Evolutionary conservation across 2,113 vertebrate species (phyloP).

Genomic region (Neogale vison): DNA sequence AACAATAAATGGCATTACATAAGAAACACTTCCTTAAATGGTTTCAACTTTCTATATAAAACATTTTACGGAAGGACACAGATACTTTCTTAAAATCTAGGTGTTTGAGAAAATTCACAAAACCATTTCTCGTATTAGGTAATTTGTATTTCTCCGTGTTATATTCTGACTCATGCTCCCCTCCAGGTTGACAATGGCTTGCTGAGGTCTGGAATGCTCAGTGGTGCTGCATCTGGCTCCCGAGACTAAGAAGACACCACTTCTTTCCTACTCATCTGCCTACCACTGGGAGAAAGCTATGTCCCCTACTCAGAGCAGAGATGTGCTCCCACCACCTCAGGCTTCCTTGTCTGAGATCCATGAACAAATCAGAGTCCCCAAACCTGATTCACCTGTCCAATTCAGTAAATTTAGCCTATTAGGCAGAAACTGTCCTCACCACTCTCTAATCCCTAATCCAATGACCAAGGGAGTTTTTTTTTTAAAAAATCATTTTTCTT

Average conservation of each 20-base stretch:
- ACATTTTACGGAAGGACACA: not conserved
- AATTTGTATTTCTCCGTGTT: not conserved
- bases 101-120: not conserved
- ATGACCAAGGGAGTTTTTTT: not conserved
- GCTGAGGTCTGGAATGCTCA: not conserved
- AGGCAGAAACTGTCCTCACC: slow-evolving; percentile 41
- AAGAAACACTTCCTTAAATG: not conserved
- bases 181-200: not conserved
- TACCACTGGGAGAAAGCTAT: not conserved
- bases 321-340: accelerated
- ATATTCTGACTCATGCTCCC: not conserved
- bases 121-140: not conserved
- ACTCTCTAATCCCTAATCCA: not conserved
- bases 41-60: not conserved
- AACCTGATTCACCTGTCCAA: not conserved
- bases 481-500: not conserved
- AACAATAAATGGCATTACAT: not conserved
- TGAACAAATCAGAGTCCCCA: not conserved
- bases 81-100: not conserved
- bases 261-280: not conserved
- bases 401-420: not conserved
- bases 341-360: slow-evolving; percentile 22
- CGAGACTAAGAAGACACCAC: not conserved
- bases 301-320: not conserved
- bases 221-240: not conserved